These are phyloP conservation scores for Anthopleura sola DNA, from an alignment of 64 coral and sea anemone species.

Conservation along the genomic window DNA sequence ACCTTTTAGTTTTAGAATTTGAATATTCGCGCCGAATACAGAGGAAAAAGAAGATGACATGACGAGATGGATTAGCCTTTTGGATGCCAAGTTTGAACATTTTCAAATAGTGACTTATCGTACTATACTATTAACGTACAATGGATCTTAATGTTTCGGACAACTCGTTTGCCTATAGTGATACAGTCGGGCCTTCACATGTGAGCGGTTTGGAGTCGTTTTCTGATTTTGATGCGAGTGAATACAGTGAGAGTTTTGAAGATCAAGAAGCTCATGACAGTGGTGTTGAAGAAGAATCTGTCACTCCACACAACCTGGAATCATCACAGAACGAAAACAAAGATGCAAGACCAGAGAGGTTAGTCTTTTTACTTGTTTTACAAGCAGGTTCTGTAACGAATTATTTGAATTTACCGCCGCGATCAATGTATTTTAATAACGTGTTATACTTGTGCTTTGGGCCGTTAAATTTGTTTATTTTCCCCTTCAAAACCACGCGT, in stretches of 20 bases:
- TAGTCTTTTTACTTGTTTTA: neutral
- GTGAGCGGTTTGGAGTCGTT: slow-evolving; percentile 83
- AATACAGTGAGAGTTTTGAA: neutral
- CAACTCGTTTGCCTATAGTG: slow-evolving; percentile 79
- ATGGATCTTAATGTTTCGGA: slow-evolving; percentile 85
- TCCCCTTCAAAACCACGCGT: slow-evolving; percentile 6
- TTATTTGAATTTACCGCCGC: slow-evolving; percentile 2
- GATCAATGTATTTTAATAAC: neutral
- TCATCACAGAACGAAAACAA: slow-evolving; percentile 7
- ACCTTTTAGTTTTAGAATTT: neutral
- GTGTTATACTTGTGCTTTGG: neutral
- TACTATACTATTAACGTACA: neutral
- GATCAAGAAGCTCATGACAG: slow-evolving; percentile 25
- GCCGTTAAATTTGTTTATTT: slow-evolving; percentile 22
- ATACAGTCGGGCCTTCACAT: slow-evolving; percentile 70
- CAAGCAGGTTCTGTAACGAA: neutral
- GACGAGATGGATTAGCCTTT: neutral
- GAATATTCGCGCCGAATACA: neutral
- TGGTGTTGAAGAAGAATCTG: slow-evolving; percentile 6
- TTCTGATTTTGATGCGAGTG: slow-evolving; percentile 85
- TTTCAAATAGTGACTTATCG: neutral
- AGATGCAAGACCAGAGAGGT: neutral
- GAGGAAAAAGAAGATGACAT: neutral
- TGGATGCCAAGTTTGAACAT: neutral
- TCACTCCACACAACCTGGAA: slow-evolving; percentile 4